Base-by-base conservation (phyloP, 2,113 vertebrate genomes). In the Halichoerus grypus region DNA sequence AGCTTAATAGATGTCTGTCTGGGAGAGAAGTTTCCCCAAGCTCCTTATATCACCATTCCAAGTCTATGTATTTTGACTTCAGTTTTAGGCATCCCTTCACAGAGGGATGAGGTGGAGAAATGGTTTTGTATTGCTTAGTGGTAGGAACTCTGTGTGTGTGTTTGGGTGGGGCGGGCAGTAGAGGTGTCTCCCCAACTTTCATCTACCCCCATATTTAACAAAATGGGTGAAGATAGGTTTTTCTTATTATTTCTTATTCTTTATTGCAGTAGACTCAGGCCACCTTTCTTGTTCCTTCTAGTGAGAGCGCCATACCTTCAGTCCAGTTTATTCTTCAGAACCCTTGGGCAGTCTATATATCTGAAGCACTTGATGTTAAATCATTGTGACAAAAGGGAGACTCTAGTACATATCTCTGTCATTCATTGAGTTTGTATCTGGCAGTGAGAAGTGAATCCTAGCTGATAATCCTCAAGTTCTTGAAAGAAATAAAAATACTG, bases 401-500 rank as follows among this genome's bases (percentile, higher is more conserved):
- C 46, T 63, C 1, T 59, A 39, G 28, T 46, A 51, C 81, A 0
- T 57, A n/a, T 19, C 24, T 39, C 72, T 76, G 14, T 57, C 46
- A 11, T 36, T 51, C 31, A 24, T 39, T 53, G 77, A 63, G 36
- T 81, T 67, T 92, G 3, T 74, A 28, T 88, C 33, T 39, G 42
- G 13, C 53, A 72, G n/a, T 72, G 61, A 33, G n/a, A 93, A n/a
- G 12, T 86, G 24, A n/a, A 74, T 89, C 39, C 31, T 76, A 61
- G 49, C n/a, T 26, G 24, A 1, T 92, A 55, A 49, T 15, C 55
- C 22, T 94, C 49, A 86, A 14, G 19, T 74, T 82, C 84, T 90
- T 87, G 13, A 86, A 92, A 94, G 51, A 46, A 86, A 59, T 87
- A 80, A 92, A 59, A 63, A 53, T 69, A 36, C 10, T 89, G 18